Base-by-base conservation (phyloP, 2,888 invertebrate species). In the Clitarchus hookeri region DNA sequence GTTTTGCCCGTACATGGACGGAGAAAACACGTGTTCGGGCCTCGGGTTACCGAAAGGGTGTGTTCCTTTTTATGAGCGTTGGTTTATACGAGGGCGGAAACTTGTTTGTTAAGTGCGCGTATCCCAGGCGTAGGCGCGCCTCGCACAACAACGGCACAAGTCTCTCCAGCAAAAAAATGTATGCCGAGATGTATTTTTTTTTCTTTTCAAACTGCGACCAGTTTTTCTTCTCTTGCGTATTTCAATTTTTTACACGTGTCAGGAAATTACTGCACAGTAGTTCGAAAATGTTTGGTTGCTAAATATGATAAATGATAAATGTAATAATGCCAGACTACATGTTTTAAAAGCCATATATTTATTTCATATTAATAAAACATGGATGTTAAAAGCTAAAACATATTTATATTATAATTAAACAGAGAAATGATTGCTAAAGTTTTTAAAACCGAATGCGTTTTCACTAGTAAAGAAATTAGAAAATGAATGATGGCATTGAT, bases 11-110 rank as follows among this genome's bases (percentile, higher is more conserved):
- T 84, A 84, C 44, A 86, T 86, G 84, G 84, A 54, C 44, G 16
- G 44, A 78, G 84, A 86, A 84, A 84, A 80, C 86, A 86, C 86
- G 86, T 86, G 86, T 85, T 83, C 44, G 25, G 65, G 85, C 84
- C 84, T 44, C 44, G 65, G 65, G 84, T 54, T 84, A 65, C 65
- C 65, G 27, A 65, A n/a, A 85, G 85, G 85, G 85, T 85, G 85
- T 85, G 85, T 85, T 85, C 85, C n/a, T 26, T n/a, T 27, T 19
- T 79, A 79, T 27, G 85, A 79, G 85, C 79, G 85, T 19, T 36
- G 26, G 48, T 80, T 85, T 65, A 65, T 65, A 65, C 65, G 65
- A 65, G 65, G 65, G 65, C 65, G 65, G 65, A 65, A 65, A 65
- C 65, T 65, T 65, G 65, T 65, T 65, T 65, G 65, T 65, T 65